Conservation (phyloP, 2,797 vertebrate species). For the Sus cebifrons region DNA sequence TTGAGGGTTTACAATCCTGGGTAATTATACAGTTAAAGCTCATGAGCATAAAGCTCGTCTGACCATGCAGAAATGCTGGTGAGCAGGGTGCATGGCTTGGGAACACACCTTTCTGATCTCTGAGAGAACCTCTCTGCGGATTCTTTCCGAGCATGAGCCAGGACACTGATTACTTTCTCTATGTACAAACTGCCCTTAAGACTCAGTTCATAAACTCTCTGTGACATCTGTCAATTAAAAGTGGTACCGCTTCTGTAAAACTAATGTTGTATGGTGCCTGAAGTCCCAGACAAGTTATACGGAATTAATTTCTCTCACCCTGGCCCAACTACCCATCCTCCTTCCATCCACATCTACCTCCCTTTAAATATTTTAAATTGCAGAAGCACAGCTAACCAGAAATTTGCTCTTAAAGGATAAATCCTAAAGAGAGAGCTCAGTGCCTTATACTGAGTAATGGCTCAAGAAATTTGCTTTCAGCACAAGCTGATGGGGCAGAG, state of each 20-base stretch:
- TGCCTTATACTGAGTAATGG: conserved; percentile 76
- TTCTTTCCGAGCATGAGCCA: conserved; percentile 47
- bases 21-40: conserved; percentile 77
- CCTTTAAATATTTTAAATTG: conserved; percentile 66
- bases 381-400: conserved; percentile 80
- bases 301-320: conserved; percentile 26
- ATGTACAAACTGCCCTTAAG: not conserved
- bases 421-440: conserved; percentile 79
- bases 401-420: conserved; percentile 79
- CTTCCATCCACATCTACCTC: conserved; percentile 28
- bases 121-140: conserved; percentile 20
- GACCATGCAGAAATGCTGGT: conserved; percentile 81
- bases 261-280: not conserved
- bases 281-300: not conserved
- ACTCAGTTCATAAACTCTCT: conserved; percentile 61
- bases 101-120: conserved; percentile 27
- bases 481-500: conserved; percentile 74
- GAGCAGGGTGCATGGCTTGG: conserved; percentile 69
- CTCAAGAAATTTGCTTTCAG: conserved; percentile 76
- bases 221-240: conserved; percentile 64
- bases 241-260: conserved; percentile 47
- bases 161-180: not conserved
- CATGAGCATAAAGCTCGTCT: conserved; percentile 73
- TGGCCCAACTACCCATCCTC: conserved; percentile 56
- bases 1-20: conserved; percentile 75